Evolutionary conservation across 35 echinoderm and acorn worm species (phyloP), one percentile per base, ranked within the genome.

Genomic region (Holothuria glaberrima): DNA sequence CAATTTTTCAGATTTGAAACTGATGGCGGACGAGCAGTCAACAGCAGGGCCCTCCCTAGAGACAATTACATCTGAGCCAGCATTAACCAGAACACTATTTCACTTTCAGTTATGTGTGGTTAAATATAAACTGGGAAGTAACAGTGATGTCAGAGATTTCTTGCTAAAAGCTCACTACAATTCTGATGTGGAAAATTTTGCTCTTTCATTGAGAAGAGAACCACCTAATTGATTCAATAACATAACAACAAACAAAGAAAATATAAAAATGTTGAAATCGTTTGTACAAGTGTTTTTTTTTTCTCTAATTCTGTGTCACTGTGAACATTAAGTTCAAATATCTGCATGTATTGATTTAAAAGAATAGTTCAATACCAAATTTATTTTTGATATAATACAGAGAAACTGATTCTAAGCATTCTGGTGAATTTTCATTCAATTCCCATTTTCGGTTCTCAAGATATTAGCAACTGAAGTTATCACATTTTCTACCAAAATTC

Each of bases 141-240:
- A 91, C 48, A 14, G 33, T 31, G n/a, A 46, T 1, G 90, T 86
- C 27, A 84, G 90, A 86, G 67, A 91, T 59, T 91, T 85, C 30
- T 31, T 91, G 19, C 79, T 91, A 44, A 83, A 86, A 54, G 80
- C 90, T 16, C 65, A 85, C 27, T 91, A 91, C 63, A 91, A 91
- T 50, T 85, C 90, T 10, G 80, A 91, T 38, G 44, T 71, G 9
- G 78, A 91, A 44, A 91, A 91, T 38, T 85, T 86, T 71, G 48
- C 65, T 16, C 79, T 91, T 20, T 91, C 90, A 2, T 33, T 91
- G 35, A 71, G 90, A 28, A 58, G 90, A 30, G 90, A 91, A 62
- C 79, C 90, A 3, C 90, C 90, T 61, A 69, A 58, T 50, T 71
- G 57, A 36, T 89, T 44, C 72, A 59, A 32, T 63, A 18, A 38